A percentile compares a stretch with the other conserved stretches of the same genome.
Evolutionary conservation across 2,797 vertebrate genomes (phyloP).

Genomic region (Enteromius viviparus): DNA sequence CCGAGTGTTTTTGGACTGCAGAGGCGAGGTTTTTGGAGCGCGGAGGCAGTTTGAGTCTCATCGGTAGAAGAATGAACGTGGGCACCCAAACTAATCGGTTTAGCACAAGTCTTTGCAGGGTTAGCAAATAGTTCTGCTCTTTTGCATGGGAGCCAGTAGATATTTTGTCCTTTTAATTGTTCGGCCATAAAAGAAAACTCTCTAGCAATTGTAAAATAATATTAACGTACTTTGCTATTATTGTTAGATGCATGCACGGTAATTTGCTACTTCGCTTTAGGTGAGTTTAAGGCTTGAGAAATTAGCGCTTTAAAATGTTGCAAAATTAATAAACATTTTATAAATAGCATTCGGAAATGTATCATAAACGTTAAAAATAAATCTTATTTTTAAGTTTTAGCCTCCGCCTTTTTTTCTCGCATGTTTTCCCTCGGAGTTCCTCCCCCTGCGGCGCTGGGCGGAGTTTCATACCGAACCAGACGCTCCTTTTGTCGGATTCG

Average conservation of each 20-base stretch:
- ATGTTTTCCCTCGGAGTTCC: slow-evolving; percentile 81
- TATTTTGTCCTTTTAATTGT: not conserved
- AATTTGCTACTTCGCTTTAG: not conserved
- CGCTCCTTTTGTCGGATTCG: slow-evolving; percentile 85
- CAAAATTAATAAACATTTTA: not conserved
- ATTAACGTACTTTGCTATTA: not conserved
- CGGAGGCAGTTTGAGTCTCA: not conserved
- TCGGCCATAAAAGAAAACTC: not conserved
- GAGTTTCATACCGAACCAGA: slow-evolving; percentile 86
- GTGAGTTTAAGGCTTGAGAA: not conserved
- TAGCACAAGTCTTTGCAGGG: slow-evolving; percentile 15
- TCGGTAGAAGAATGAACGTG: slow-evolving; percentile 9
- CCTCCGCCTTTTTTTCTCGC: slow-evolving; percentile 70
- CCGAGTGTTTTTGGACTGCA: not conserved
- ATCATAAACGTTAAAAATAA: not conserved
- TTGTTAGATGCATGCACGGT: not conserved
- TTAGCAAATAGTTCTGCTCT: slow-evolving; percentile 30
- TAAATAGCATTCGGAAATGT: not conserved
- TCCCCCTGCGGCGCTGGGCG: slow-evolving; percentile 87
- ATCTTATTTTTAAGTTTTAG: slow-evolving; percentile 30
- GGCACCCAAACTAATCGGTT: slow-evolving; percentile 46
- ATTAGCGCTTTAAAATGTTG: not conserved
- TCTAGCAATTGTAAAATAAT: not conserved
- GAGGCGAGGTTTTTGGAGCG: not conserved
- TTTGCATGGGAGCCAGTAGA: not conserved